A percentile compares a stretch with the other conserved stretches of the same genome.
These are phyloP conservation scores for Heliangelus exortis DNA, from an alignment of 2,797 vertebrate genomes.

Conservation along the genomic window DNA sequence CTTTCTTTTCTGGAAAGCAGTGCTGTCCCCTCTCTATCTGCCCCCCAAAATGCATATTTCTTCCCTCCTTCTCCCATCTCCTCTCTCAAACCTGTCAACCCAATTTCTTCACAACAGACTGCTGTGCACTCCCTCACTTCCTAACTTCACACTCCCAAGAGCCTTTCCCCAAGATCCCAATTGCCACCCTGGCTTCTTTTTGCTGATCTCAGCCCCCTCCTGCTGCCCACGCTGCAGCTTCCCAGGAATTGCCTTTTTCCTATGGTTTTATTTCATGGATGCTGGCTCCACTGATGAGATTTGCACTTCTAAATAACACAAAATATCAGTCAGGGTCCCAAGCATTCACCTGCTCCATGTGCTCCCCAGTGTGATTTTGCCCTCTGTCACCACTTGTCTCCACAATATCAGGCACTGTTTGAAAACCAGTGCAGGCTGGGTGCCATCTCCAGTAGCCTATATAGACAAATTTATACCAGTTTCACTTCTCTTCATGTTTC, in stretches of 20 bases:
- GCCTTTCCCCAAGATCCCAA: neutral
- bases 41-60: neutral
- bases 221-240: neutral
- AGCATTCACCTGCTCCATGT: neutral
- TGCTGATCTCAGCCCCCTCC: neutral
- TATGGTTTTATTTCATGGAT: accelerated
- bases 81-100: neutral
- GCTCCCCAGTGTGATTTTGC: neutral
- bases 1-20: neutral
- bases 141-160: neutral
- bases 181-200: neutral
- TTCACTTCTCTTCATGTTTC: neutral
- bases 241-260: neutral
- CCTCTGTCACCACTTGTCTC: neutral
- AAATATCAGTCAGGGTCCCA: neutral
- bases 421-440: neutral
- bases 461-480: neutral
- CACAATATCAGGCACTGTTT: neutral
- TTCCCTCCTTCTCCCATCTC: neutral
- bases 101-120: neutral
- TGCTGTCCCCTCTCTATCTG: neutral
- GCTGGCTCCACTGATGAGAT: neutral
- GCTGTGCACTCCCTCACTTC: neutral
- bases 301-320: neutral
- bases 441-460: neutral